phyloP scores from a whole-genome alignment of 2,797 vertebrate genomes.

The Cynopterus sphinx region DNA sequence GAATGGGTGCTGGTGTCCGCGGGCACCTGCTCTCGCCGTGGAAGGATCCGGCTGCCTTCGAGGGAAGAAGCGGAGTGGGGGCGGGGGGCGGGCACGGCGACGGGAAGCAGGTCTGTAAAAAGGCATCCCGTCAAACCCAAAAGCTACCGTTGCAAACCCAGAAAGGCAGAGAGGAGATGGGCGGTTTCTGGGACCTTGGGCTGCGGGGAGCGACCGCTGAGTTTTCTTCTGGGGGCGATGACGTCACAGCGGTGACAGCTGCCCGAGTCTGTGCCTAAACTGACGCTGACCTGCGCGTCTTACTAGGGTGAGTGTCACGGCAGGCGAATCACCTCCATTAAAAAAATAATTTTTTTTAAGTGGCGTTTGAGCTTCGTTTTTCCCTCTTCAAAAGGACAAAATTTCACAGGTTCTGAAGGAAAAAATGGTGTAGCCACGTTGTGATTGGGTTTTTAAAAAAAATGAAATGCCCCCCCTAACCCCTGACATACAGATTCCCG shows the following conservation, averaged over 20 bases:
- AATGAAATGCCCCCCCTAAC: neutral
- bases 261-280: neutral
- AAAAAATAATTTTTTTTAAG: neutral
- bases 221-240: neutral
- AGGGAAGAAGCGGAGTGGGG: neutral
- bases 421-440: neutral
- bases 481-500: neutral
- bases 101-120: neutral
- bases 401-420: neutral
- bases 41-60: neutral
- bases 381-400: neutral
- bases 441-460: neutral
- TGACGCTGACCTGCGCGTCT: neutral
- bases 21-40: neutral
- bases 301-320: neutral
- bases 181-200: neutral
- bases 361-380: neutral
- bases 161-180: fast-evolving
- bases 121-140: neutral
- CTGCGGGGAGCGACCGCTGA: fast-evolving
- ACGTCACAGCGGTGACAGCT: neutral
- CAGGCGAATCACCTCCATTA: neutral
- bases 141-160: neutral
- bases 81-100: fast-evolving
- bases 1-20: fast-evolving